These are phyloP conservation scores for Camarhynchus parvulus DNA, from an alignment of 2,113 vertebrate species.

Conservation along the genomic window DNA sequence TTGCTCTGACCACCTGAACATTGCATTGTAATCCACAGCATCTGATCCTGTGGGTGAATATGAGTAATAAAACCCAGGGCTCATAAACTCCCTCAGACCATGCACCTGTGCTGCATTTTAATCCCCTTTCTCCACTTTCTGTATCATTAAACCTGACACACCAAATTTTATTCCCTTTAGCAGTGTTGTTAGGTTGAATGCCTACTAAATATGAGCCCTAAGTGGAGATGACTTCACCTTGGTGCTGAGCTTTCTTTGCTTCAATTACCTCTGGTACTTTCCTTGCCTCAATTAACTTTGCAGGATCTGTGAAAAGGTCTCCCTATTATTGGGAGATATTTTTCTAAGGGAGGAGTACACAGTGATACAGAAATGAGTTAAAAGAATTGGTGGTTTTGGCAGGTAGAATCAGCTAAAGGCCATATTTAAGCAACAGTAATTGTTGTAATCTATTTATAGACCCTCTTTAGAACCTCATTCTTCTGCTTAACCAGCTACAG, in stretches of 20 bases:
- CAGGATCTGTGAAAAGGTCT: conserved; percentile 53
- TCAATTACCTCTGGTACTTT: conserved; percentile 68
- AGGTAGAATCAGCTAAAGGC: not conserved
- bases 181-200: conserved; percentile 64
- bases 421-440: conserved; percentile 1
- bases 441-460: not conserved
- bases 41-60: conserved; percentile 37
- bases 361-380: not conserved
- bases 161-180: conserved; percentile 73
- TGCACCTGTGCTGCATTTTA: conserved; percentile 67
- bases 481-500: not conserved
- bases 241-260: conserved; percentile 61
- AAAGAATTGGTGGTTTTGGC: not conserved
- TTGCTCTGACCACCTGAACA: conserved; percentile 43
- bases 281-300: conserved; percentile 69
- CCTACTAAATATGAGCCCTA: conserved; percentile 70
- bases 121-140: conserved; percentile 53
- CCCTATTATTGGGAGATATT: conserved; percentile 36
- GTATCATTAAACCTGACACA: conserved; percentile 72
- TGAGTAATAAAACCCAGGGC: conserved; percentile 58
- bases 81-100: conserved; percentile 59
- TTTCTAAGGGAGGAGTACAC: conserved; percentile 22
- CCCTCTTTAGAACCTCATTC: not conserved
- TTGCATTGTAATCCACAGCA: conserved; percentile 48
- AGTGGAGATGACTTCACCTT: conserved; percentile 73